Evolutionary conservation across 2,888 invertebrate species (phyloP), one percentile per base, ranked within the genome.

Genomic region (Papilio gigon): DNA sequence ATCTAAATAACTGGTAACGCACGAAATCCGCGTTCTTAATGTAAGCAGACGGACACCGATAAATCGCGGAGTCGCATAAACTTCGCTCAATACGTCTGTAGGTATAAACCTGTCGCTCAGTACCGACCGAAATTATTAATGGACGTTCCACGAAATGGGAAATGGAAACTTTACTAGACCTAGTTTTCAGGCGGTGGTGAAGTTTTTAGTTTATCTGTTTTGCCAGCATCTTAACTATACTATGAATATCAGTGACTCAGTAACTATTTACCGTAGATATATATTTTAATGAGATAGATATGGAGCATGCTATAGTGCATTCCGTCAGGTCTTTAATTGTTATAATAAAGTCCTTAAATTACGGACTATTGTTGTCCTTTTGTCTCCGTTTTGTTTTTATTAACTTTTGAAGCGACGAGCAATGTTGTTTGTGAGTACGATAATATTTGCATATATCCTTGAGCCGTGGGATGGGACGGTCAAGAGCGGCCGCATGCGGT

Each of bases 391-490:
- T 74, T 73, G 68, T 74, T 70, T 74, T 78, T 77, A 74, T 79
- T 82, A 78, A 74, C 81, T 85, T 86, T 84, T 82, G 81, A 82
- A 76, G 73, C 75, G 80, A 82, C 80, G 80, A 84, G 79, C 79
- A 79, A 17, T 42, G 42, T 81, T 85, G 85, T 82, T 84, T 84
- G 83, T 76, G 81, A 78, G 79, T 76, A 74, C 20, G 25, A 60
- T 27, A 42, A 62, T 82, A 88, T 89, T 88, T 89, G 81, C 87
- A 87, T 88, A 85, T 83, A 83, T 81, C 85, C 84, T 87, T 86
- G 84, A 80, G 78, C 82, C 75, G 74, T 76, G 80, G 77, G 79
- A 79, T 82, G 81, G 76, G 77, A 82, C 82, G 83, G 83, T 82
- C 83, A 84, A 79, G 80, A 79, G 79, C 79, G 78, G 79, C 76